phyloP scores from a whole-genome alignment of 2,113 vertebrate species.

The Takifugu bimaculatus region DNA sequence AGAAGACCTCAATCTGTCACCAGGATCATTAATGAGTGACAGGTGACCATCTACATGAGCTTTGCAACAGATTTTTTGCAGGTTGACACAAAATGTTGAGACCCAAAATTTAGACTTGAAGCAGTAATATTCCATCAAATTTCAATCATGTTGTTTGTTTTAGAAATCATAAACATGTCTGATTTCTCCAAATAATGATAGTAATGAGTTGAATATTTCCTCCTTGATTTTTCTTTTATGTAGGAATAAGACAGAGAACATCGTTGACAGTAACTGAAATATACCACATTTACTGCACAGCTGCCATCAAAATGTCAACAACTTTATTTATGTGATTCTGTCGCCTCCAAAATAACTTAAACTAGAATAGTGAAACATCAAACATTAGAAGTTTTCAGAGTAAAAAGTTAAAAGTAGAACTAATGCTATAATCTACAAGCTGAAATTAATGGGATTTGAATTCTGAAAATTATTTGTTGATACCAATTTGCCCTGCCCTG shows the following conservation, averaged over 20 bases:
- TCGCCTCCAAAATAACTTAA: neutral
- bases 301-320: neutral
- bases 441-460: neutral
- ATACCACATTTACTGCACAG: conserved; percentile 10
- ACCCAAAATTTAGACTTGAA: no score
- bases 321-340: neutral
- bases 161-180: no score
- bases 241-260: conserved; percentile 10
- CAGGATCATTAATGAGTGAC: no score
- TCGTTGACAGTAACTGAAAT: neutral
- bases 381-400: neutral
- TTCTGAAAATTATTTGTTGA: conserved; percentile 14
- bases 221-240: neutral
- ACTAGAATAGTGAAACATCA: neutral
- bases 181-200: no score
- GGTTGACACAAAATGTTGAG: no score
- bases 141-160: no score
- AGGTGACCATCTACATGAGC: no score
- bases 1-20: no score
- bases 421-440: no score
- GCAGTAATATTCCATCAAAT: no score
- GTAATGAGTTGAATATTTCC: no score
- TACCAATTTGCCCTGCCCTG: neutral
- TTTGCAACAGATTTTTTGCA: no score
- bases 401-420: neutral